Evolutionary conservation across 2,113 vertebrate genomes (phyloP), one percentile per base, ranked within the genome.

Genomic region (Halcyon senegalensis): DNA sequence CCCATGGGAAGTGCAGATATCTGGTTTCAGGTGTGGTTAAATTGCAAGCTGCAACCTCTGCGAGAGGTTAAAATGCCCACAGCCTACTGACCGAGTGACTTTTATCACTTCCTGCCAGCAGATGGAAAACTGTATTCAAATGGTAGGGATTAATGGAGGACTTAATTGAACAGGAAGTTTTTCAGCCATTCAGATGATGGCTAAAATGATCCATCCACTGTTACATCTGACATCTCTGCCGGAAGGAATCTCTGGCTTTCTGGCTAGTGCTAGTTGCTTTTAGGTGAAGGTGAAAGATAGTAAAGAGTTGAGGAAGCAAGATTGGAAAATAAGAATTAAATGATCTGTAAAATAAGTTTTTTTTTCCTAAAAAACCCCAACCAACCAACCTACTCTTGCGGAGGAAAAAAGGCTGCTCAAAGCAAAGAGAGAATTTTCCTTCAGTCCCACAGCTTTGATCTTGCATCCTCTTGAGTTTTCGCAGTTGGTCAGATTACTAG

Each of bases 161-260:
- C 97, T 85, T 96, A 94, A 97, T 97, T 98, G 93, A 96, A 94
- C 89, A 97, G 98, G 97, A 98, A 97, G 95, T 96, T 96, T 93
- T 96, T 95, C 87, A 95, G 75, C 83, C 90, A 35, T 76, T 91
- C 8, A 63, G 83, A 44, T 39, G 59, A 37, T 95, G 86, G 59
- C 82, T 94, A 51, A 75, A 95, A 75, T 84, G 91, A 84, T 83
- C 68, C 63, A 7, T 43, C 56, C 56, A 19, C 75, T 90, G 73
- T 68, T 96, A 70, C 59, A 92, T 67, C 64, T 91, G 81, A 50
- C 75, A 59, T 87, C 90, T 92, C 73, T 94, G 75, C 55, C 67
- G 82, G 60, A 18, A 90, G 87, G 69, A 33, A 79, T 62, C 89
- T 85, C 44, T 80, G 87, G n/a, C 58, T 80, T 85, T 91, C 27